Base-by-base conservation (phyloP, 2,797 vertebrate species). In the Hapalemur alaotrensis region DNA sequence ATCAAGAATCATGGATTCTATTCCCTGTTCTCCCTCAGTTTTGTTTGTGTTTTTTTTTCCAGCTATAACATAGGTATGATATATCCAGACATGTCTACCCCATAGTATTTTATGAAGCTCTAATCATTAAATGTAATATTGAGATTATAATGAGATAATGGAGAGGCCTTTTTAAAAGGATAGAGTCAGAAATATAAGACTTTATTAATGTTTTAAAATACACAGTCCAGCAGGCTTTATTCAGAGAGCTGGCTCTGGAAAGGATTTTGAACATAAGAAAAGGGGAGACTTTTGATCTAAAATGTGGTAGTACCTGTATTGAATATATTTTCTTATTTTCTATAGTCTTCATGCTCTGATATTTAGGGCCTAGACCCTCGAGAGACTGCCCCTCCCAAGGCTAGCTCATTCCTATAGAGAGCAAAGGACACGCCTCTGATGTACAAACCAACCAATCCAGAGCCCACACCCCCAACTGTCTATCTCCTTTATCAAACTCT, bases 121-220 rank as follows among this genome's bases (percentile, higher is more conserved):
- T 65, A 59, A 48, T 76, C 22, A 84, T 81, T 80, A 94, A 63
- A 85, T 81, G n/a, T 48, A 95, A 76, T 70, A 41, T 89, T 69
- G 69, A 57, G 43, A 63, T 93, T 78, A 14, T 88, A 93, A 52
- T 89, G 32, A 93, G 25, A 81, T 93, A 70, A 82, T n/a, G 59
- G 65, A 48, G 88, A 95, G 83, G 35, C 38, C 72, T 89, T 95
- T 95, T 96, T 35, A 79, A 89, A 89, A 23, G 38, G 14, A 63
- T 75, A 46, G 87, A 90, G 14, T 92, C 78, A 81, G 14, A 89
- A 94, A 84, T 52, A 6, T 57, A 88, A 93, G n/a, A 22, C 46
- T 76, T 61, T 83, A 80, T 87, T 81, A 57, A 57, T 63, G 28
- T 70, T 87, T 92, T 69, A 46, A 93, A 85, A 69, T 81, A 32